Conservation (phyloP, 2,888 invertebrate genomes). For the Idaea straminata region DNA sequence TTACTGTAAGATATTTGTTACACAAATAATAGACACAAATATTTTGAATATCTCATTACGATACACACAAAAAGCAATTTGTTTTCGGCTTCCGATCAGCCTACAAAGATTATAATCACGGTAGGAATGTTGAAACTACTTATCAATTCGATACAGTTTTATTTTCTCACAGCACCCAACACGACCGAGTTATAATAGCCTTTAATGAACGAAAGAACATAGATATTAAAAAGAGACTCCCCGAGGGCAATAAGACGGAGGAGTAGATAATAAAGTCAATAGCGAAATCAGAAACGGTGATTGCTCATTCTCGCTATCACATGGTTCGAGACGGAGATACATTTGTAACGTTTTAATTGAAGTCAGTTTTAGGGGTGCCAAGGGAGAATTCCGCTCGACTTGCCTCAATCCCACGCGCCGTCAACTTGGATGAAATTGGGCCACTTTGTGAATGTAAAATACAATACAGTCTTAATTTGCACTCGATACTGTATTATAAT, state of each 20-base stretch:
- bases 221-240: slow-evolving; percentile 18
- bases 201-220: slow-evolving; percentile 21
- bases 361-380: slow-evolving; percentile 34
- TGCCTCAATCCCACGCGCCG: slow-evolving; percentile 27
- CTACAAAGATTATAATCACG: slow-evolving; percentile 52
- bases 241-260: slow-evolving; percentile 17
- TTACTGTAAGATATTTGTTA: not conserved
- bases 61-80: slow-evolving; percentile 49
- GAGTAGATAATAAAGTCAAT: slow-evolving; percentile 10
- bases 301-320: slow-evolving; percentile 23
- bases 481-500: slow-evolving; percentile 20
- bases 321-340: slow-evolving; percentile 34
- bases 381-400: slow-evolving; percentile 37
- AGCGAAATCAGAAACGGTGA: slow-evolving; percentile 18
- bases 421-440: slow-evolving; percentile 36
- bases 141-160: slow-evolving; percentile 56
- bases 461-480: slow-evolving; percentile 14
- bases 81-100: slow-evolving; percentile 59
- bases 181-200: slow-evolving; percentile 13
- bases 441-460: slow-evolving; percentile 22
- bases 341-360: slow-evolving; percentile 45
- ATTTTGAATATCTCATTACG: slow-evolving; percentile 40
- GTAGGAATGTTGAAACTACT: slow-evolving; percentile 58
- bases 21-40: slow-evolving; percentile 16
- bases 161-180: slow-evolving; percentile 36